These are phyloP conservation scores for Callopanchax toddi DNA, from an alignment of 2,113 vertebrate genomes.

Conservation along the genomic window DNA sequence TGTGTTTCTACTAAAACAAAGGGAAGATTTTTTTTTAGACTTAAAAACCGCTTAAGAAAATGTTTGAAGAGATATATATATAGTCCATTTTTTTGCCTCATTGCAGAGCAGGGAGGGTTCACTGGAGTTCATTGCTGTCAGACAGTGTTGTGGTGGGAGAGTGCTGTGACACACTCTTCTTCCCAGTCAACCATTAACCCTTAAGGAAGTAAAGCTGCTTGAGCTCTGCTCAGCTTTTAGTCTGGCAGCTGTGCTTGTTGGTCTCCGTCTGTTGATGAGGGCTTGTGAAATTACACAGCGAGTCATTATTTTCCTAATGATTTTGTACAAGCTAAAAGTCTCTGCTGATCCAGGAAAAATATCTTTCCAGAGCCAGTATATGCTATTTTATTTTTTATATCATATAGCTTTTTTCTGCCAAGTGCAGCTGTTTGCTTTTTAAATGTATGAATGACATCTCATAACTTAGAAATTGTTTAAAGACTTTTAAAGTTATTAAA, in stretches of 20 bases:
- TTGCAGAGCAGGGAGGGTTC: slow-evolving; percentile 47
- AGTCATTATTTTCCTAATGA: slow-evolving; percentile 17
- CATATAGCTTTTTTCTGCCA: slow-evolving; percentile 29
- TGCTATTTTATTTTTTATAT: too few relatives aligned
- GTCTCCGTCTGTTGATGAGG: slow-evolving; percentile 2
- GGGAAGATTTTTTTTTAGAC: too few relatives aligned
- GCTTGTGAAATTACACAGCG: slow-evolving; percentile 20
- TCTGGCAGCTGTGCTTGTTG: slow-evolving; percentile 38
- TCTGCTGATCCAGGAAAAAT: not conserved
- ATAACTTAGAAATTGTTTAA: not conserved
- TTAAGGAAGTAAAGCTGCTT: slow-evolving; percentile 38
- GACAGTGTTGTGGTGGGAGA: slow-evolving; percentile 51
- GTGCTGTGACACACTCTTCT: slow-evolving; percentile 52
- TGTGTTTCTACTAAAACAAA: not conserved
- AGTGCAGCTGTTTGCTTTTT: slow-evolving; percentile 17
- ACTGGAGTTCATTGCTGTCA: slow-evolving; percentile 69
- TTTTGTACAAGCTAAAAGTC: slow-evolving; percentile 16
- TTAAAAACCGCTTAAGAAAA: too few relatives aligned
- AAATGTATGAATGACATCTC: slow-evolving; percentile 6
- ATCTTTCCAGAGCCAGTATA: not conserved
- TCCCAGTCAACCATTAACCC: slow-evolving; percentile 66
- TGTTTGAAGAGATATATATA: too few relatives aligned
- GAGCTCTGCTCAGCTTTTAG: not conserved
- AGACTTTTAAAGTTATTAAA: slow-evolving; percentile 2
- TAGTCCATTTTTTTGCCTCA: not conserved